Conservation (phyloP, 1,140 invertebrate genomes). For the Tribolium castaneum region DNA sequence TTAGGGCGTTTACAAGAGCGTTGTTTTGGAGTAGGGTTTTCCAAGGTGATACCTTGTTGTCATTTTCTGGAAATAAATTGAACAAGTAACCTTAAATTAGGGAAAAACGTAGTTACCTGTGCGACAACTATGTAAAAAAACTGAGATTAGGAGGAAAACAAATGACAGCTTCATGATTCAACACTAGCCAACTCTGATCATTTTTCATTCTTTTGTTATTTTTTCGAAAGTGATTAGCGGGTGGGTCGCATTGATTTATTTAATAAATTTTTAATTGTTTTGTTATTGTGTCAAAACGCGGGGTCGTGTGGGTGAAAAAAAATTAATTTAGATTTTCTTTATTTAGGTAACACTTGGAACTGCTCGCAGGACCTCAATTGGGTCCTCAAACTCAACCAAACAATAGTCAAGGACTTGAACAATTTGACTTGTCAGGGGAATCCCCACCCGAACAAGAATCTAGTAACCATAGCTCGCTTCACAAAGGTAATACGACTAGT, state of each 20-base stretch:
- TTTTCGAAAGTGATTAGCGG: neutral
- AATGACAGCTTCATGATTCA: too few relatives aligned
- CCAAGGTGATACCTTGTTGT: too few relatives aligned
- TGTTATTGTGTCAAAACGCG: neutral
- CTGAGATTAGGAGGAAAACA: too few relatives aligned
- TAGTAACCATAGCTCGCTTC: constrained; percentile 69
- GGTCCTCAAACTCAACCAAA: constrained; percentile 65
- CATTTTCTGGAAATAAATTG: too few relatives aligned
- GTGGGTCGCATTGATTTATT: neutral
- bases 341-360: constrained; percentile 70
- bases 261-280: neutral
- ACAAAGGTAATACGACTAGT: constrained; percentile 65
- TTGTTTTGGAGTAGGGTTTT: too few relatives aligned
- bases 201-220: too few relatives aligned
- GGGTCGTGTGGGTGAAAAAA: neutral
- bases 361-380: constrained; percentile 69
- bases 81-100: too few relatives aligned
- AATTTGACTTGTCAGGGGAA: constrained; percentile 65
- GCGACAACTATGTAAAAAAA: too few relatives aligned
- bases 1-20: too few relatives aligned
- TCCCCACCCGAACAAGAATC: constrained; percentile 66
- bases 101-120: too few relatives aligned
- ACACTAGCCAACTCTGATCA: too few relatives aligned
- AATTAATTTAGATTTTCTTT: neutral
- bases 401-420: constrained; percentile 66